Percentiles rank a stretch among this genome's conserved stretches.
phyloP scores from a whole-genome alignment of 2,113 vertebrate genomes.

The Mixornis gularis region DNA sequence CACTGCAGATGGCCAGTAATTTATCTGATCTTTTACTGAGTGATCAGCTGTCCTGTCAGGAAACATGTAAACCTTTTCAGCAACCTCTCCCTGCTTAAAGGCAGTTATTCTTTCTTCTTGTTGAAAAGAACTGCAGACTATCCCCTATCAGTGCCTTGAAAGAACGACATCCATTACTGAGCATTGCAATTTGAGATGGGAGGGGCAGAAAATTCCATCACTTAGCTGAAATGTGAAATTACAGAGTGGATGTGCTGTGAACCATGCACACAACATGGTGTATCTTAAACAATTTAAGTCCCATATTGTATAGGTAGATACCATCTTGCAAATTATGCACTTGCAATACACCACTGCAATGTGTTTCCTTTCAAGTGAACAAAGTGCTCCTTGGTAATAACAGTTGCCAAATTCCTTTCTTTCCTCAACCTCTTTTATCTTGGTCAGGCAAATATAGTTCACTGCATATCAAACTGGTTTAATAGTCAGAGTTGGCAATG shows the following conservation, averaged over 20 bases:
- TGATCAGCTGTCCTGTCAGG: constrained; percentile 2
- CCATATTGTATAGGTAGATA: neutral
- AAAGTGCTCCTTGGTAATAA: neutral
- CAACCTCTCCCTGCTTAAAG: neutral
- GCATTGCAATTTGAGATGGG: neutral
- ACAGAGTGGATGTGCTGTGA: neutral
- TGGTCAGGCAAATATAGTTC: neutral
- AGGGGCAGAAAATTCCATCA: neutral
- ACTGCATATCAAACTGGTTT: neutral
- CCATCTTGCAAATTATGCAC: neutral
- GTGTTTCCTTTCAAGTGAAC: neutral
- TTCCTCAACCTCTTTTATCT: neutral
- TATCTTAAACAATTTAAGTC: neutral
- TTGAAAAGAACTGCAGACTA: neutral
- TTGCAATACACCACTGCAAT: neutral
- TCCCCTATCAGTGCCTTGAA: neutral
- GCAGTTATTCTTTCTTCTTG: constrained; percentile 1
- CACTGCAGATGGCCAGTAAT: neutral
- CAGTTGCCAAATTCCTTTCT: neutral
- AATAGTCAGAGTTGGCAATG: neutral
- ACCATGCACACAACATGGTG: neutral
- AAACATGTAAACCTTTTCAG: neutral
- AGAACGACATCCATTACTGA: neutral
- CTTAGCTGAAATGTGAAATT: constrained; percentile 26
- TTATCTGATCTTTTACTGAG: constrained; percentile 9